These are phyloP conservation scores for Chrysina gloriosa DNA, from an alignment of 2,888 invertebrate genomes.

Conservation along the genomic window DNA sequence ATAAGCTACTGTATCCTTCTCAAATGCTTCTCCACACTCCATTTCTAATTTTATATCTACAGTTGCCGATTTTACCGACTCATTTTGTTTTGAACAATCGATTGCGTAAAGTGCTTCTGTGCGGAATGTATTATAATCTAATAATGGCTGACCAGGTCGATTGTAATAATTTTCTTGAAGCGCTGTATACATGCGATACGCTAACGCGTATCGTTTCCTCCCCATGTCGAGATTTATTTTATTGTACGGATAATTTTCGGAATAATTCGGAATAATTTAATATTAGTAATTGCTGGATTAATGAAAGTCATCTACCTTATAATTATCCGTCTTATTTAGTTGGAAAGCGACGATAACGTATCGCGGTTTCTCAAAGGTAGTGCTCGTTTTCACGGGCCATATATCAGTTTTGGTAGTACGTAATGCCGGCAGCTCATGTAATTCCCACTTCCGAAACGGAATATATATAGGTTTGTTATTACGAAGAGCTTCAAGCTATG, in stretches of 20 bases:
- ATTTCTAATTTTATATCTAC: not conserved
- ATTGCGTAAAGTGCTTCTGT: not conserved
- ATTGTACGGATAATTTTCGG: no score
- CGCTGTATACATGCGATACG: not conserved
- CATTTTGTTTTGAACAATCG: not conserved
- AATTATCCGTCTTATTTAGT: constrained; percentile 13
- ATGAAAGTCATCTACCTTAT: not conserved
- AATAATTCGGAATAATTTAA: no score
- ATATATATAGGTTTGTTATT: constrained; percentile 27
- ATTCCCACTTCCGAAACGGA: constrained; percentile 25
- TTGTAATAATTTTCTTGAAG: constrained; percentile 1
- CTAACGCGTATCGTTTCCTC: not conserved
- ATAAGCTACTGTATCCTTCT: not conserved
- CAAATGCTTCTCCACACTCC: not conserved
- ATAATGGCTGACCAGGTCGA: not conserved
- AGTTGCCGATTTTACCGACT: not conserved
- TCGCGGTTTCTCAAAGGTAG: not conserved
- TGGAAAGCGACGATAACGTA: constrained; percentile 22
- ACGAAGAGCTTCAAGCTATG: constrained; percentile 8
- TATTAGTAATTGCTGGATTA: constrained; percentile 10
- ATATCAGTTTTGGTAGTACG: constrained; percentile 14
- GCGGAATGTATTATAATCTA: not conserved
- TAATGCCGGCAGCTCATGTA: constrained; percentile 13
- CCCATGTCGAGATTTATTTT: not conserved
- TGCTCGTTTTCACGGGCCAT: constrained; percentile 11